These are phyloP conservation scores for Sciurus vulgaris DNA, from an alignment of 2,797 vertebrate genomes.

Conservation along the genomic window DNA sequence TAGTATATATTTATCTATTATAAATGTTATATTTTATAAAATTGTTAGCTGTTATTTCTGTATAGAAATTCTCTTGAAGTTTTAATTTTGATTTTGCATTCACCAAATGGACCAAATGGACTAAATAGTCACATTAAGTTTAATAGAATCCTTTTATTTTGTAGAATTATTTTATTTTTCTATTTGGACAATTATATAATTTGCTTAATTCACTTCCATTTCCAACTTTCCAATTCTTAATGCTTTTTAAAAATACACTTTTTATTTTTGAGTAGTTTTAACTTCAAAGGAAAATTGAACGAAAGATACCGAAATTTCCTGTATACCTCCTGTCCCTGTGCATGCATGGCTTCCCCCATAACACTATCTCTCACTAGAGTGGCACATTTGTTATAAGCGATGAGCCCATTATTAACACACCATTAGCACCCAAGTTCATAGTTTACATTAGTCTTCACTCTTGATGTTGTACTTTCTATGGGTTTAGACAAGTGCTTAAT, in stretches of 20 bases:
- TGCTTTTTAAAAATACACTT: no score
- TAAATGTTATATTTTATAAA: neutral
- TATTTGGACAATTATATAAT: neutral
- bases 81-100: neutral
- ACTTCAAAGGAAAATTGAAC: neutral
- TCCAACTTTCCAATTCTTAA: neutral
- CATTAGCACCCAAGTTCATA: neutral
- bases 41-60: neutral
- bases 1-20: neutral
- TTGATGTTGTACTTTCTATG: neutral
- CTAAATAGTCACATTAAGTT: neutral
- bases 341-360: neutral
- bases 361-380: no score
- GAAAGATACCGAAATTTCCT: neutral
- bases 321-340: no score
- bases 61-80: neutral
- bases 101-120: neutral
- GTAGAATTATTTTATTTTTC: neutral
- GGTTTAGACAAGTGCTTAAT: neutral
- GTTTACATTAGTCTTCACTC: neutral
- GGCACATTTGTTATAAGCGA: no score
- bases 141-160: neutral
- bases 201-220: neutral
- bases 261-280: neutral
- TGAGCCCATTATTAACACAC: neutral